These are phyloP conservation scores for Amphipoea oculea DNA, from an alignment of 2,888 invertebrate genomes.

Conservation along the genomic window DNA sequence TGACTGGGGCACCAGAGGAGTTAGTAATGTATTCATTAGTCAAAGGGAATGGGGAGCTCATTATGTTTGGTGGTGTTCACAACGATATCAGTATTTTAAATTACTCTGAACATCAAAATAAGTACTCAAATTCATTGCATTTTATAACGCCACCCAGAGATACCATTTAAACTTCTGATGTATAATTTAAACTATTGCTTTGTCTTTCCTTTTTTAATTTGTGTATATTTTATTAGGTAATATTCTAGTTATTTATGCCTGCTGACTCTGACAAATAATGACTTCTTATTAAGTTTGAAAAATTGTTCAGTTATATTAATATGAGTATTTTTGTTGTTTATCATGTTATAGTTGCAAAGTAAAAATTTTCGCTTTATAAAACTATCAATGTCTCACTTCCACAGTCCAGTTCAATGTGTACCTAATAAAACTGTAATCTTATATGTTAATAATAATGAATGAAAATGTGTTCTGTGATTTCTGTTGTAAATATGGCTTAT, in stretches of 20 bases:
- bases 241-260: slow-evolving; percentile 59
- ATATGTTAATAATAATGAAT: slow-evolving; percentile 62
- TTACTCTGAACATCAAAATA: slow-evolving; percentile 90
- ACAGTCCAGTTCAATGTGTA: slow-evolving; percentile 44
- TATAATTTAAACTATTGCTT: slow-evolving; percentile 32
- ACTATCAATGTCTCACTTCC: slow-evolving; percentile 17
- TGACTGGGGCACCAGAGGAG: slow-evolving; percentile 95
- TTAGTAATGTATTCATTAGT: slow-evolving; percentile 97
- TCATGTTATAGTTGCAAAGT: slow-evolving; percentile 42
- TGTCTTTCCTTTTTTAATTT: slow-evolving; percentile 43
- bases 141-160: slow-evolving; percentile 94
- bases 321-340: slow-evolving; percentile 45
- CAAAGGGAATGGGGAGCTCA: slow-evolving; percentile 96
- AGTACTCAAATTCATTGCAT: slow-evolving; percentile 94
- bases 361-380: slow-evolving; percentile 34
- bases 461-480: slow-evolving; percentile 82
- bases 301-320: slow-evolving; percentile 48
- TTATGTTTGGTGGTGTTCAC: slow-evolving; percentile 99
- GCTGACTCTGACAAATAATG: slow-evolving; percentile 41
- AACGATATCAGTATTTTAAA: slow-evolving; percentile 93
- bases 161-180: slow-evolving; percentile 89
- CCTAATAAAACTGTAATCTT: slow-evolving; percentile 54
- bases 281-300: slow-evolving; percentile 47
- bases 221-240: slow-evolving; percentile 47
- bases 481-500: slow-evolving; percentile 83